Percentiles rank a stretch among this genome's conserved stretches.
Evolutionary conservation across 2,888 invertebrate genomes (phyloP).

Genomic region (Drosophila borborema): DNA sequence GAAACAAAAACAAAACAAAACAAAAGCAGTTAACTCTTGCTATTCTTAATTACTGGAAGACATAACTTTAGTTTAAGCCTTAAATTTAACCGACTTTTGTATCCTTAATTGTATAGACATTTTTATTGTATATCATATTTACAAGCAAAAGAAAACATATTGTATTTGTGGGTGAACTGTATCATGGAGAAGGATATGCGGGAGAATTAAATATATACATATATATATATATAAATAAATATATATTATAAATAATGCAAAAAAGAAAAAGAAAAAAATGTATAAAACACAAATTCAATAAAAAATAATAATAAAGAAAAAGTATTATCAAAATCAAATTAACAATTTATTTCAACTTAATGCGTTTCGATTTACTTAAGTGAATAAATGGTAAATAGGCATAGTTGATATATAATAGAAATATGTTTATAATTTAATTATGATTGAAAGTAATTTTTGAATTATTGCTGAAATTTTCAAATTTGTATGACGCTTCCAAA

Average conservation of each 20-base stretch:
- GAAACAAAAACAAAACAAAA: background rate
- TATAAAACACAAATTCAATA: constrained; percentile 75
- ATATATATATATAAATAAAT: constrained; percentile 61
- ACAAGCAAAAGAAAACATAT: constrained; percentile 57
- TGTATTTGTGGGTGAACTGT: constrained; percentile 72
- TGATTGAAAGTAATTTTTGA: background rate
- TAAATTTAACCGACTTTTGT: constrained; percentile 71
- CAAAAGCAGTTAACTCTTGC: constrained; percentile 27
- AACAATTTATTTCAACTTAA: background rate
- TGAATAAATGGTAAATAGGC: too few species aligned
- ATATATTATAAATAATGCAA: constrained; percentile 57
- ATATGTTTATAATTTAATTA: background rate
- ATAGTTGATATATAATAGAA: too few species aligned
- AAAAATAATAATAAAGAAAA: constrained; percentile 78
- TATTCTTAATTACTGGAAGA: constrained; percentile 69
- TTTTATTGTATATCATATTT: constrained; percentile 70
- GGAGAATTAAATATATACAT: constrained; percentile 64
- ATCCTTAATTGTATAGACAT: constrained; percentile 78
- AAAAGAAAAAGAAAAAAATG: constrained; percentile 53
- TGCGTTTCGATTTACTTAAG: too few species aligned
- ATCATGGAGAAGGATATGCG: constrained; percentile 75
- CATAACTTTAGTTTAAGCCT: constrained; percentile 70
- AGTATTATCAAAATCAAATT: constrained; percentile 67
- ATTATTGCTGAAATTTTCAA: too few species aligned
- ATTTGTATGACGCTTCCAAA: too few species aligned